Percentiles rank a stretch among this genome's conserved stretches.
Evolutionary conservation across 2,797 vertebrate species (phyloP).

Genomic region (Adrianichthys oophorus): DNA sequence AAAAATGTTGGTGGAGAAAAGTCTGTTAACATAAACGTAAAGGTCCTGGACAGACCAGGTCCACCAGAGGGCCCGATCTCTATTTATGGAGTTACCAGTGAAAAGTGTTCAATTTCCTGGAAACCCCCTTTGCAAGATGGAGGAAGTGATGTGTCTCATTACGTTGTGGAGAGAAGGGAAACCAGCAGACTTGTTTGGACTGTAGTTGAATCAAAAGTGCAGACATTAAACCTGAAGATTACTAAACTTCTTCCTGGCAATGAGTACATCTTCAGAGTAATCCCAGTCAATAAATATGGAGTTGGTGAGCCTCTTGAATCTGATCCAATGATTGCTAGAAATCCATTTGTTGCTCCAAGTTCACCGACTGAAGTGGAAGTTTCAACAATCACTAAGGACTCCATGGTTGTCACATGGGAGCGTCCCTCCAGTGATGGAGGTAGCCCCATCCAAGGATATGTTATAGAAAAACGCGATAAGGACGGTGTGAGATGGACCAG

Average conservation of each 20-base stretch:
- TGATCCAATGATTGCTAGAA: slow-evolving; percentile 88
- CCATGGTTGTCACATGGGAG: slow-evolving; percentile 97
- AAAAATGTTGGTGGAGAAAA: slow-evolving; percentile 97
- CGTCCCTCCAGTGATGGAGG: slow-evolving; percentile 92
- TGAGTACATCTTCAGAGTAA: slow-evolving; percentile 97
- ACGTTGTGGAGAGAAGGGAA: slow-evolving; percentile 94
- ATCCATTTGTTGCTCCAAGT: slow-evolving; percentile 90
- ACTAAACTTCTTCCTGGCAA: slow-evolving; percentile 97
- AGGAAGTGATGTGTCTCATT: slow-evolving; percentile 93
- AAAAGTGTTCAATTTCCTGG: slow-evolving; percentile 94
- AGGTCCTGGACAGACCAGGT: slow-evolving; percentile 96
- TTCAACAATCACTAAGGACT: slow-evolving; percentile 92
- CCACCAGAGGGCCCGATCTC: slow-evolving; percentile 91
- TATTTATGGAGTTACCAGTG: slow-evolving; percentile 88
- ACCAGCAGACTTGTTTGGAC: slow-evolving; percentile 98
- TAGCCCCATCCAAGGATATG: slow-evolving; percentile 89
- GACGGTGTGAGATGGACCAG: slow-evolving; percentile 96
- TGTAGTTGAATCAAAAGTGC: slow-evolving; percentile 89
- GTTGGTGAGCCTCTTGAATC: slow-evolving; percentile 96
- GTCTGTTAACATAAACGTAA: slow-evolving; percentile 87
- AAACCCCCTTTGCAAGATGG: slow-evolving; percentile 94
- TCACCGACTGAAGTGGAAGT: slow-evolving; percentile 91
- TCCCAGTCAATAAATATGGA: slow-evolving; percentile 97
- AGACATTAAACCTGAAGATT: slow-evolving; percentile 91
- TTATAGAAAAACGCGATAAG: slow-evolving; percentile 97